phyloP scores from a whole-genome alignment of 2,113 vertebrate genomes.

The Ranitomeya imitator region DNA sequence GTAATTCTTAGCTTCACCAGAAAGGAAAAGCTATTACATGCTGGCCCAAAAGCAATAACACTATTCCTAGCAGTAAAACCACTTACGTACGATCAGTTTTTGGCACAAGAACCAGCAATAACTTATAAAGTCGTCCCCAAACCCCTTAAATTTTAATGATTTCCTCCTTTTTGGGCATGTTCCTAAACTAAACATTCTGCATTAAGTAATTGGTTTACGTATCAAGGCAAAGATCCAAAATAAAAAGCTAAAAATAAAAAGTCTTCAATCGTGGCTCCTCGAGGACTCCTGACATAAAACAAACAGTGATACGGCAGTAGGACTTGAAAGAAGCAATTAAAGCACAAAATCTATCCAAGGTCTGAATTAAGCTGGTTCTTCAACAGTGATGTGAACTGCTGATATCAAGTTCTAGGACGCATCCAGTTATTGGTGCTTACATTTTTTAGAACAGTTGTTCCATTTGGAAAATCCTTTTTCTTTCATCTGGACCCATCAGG shows the following conservation, averaged over 20 bases:
- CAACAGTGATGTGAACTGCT: neutral
- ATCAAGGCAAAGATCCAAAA: conserved; percentile 1
- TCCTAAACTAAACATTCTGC: neutral
- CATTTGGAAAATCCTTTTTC: neutral
- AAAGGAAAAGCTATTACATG: neutral
- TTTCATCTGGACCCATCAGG: too few relatives aligned
- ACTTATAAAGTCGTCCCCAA: neutral
- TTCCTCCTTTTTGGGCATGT: neutral
- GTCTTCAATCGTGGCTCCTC: neutral
- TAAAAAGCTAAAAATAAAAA: conserved; percentile 9
- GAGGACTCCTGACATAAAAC: neutral
- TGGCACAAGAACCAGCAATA: neutral
- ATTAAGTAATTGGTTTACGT: conserved; percentile 8
- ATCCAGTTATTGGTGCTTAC: neutral
- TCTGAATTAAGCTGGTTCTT: neutral
- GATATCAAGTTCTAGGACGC: too few relatives aligned
- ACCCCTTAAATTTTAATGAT: neutral
- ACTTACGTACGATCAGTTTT: neutral
- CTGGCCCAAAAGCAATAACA: neutral
- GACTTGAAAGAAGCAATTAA: neutral
- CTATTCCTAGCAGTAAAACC: neutral
- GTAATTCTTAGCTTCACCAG: neutral
- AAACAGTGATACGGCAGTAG: neutral
- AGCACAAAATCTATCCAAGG: neutral
- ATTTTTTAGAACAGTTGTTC: neutral